Conservation (phyloP, 2,113 vertebrate species). For the Sapayoa aenigma region DNA sequence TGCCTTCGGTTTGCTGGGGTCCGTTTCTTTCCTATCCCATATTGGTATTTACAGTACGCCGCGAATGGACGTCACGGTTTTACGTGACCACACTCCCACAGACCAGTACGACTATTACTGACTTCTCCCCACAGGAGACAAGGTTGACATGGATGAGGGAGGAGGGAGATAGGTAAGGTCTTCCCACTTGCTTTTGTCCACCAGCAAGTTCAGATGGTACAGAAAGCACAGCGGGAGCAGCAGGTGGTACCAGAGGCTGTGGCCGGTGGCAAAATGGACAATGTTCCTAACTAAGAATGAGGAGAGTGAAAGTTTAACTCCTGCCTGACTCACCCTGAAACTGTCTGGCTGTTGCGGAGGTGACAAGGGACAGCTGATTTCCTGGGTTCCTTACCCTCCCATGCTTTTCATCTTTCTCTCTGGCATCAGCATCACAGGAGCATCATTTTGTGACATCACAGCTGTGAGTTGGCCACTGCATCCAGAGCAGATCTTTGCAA, state of each 20-base stretch:
- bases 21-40: too few relatives aligned
- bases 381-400: neutral
- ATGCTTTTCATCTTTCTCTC: neutral
- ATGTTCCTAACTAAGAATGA: conserved; percentile 35
- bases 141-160: neutral
- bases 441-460: neutral
- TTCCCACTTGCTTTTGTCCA: neutral
- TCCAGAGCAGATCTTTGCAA: neutral
- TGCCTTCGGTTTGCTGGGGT: too few relatives aligned
- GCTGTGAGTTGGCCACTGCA: neutral
- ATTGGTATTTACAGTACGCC: too few relatives aligned
- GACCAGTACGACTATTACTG: neutral
- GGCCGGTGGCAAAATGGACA: conserved; percentile 38
- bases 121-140: neutral
- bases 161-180: neutral
- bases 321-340: conserved; percentile 47
- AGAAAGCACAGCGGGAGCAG: neutral
- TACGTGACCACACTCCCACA: too few relatives aligned
- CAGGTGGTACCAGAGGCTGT: neutral
- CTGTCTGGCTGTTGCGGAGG: neutral
- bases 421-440: neutral
- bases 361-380: neutral
- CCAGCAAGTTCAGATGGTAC: neutral
- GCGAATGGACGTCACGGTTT: too few relatives aligned
- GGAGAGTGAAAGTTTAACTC: conserved; percentile 69